Evolutionary conservation across 1,140 invertebrate genomes (phyloP), one percentile per base, ranked within the genome.

Genomic region (Nephila pilipes): DNA sequence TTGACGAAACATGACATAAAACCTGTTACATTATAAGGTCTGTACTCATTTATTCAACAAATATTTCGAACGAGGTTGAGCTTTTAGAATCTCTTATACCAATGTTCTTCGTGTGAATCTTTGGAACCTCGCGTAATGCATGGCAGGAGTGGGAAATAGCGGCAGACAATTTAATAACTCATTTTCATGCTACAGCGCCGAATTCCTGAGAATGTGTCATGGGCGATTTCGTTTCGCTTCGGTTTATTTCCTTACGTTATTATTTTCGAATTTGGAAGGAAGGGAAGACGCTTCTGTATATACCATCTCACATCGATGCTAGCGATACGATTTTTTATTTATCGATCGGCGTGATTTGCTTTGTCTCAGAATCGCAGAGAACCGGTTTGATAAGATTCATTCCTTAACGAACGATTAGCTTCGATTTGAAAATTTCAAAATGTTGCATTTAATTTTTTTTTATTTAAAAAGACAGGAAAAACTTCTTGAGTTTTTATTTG

Each of bases 161-260:
- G 79, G 29, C 89, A 81, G 89, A 83, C 89, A 91, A 91, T 91
- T 91, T 91, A 91, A 91, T 91, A 91, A 91, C 89, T 91, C 89
- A 91, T 91, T 91, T 91, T 91, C 89, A 91, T 91, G 89, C 55
- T 81, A 91, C 55, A 83, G 46, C 89, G 57, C 54, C 29, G 79
- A 60, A 90, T 90, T 75, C 46, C 38, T 18, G 87, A 57, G 87
- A 90, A 91, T 60, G 75, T 91, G 89, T 91, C 89, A 91, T 91
- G 89, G 79, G n/a, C 75, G 89, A 91, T 91, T 91, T 91, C 75
- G 75, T 90, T 90, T 88, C 18, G 79, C 55, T 38, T 38, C 65
- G 75, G 38, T 63, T n/a, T 83, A 79, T 80, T 90, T 90, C 69
- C 87, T 90, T 79, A 18, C 65, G 65, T 91, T 81, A 91, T 91